Percentiles rank a stretch among this genome's conserved stretches.
phyloP scores from a whole-genome alignment of 2,113 vertebrate species.

The Oreochromis tanganicae region DNA sequence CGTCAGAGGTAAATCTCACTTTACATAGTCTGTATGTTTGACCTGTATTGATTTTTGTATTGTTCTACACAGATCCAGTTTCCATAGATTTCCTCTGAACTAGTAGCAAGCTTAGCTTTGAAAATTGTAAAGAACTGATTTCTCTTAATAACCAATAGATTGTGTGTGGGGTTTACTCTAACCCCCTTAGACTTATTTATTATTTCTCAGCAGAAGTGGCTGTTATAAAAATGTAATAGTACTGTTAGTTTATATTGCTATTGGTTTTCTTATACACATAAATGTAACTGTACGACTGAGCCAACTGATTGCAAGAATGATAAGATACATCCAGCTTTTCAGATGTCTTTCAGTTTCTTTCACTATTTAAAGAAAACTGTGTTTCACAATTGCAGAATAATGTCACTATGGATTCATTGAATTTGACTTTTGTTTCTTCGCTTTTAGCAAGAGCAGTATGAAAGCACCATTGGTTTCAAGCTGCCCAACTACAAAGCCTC shows the following conservation, averaged over 20 bases:
- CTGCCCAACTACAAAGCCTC: slow-evolving; percentile 92
- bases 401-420: background rate
- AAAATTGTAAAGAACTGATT: background rate
- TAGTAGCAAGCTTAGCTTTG: background rate
- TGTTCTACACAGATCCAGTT: background rate
- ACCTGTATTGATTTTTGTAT: background rate
- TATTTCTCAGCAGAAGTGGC: background rate
- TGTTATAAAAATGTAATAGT: background rate
- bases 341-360: background rate
- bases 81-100: background rate
- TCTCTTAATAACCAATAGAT: background rate
- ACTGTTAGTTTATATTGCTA: background rate
- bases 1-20: slow-evolving; percentile 80
- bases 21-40: background rate
- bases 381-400: background rate
- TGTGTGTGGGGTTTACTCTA: background rate
- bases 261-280: background rate
- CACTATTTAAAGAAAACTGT: background rate
- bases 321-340: background rate
- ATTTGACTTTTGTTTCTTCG: background rate
- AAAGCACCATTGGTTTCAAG: slow-evolving; percentile 92
- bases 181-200: background rate
- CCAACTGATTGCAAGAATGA: background rate
- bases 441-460: slow-evolving; percentile 85
- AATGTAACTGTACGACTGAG: background rate